Base-by-base conservation (phyloP, 2,888 invertebrate genomes). In the Phyllotreta cruciferae region DNA sequence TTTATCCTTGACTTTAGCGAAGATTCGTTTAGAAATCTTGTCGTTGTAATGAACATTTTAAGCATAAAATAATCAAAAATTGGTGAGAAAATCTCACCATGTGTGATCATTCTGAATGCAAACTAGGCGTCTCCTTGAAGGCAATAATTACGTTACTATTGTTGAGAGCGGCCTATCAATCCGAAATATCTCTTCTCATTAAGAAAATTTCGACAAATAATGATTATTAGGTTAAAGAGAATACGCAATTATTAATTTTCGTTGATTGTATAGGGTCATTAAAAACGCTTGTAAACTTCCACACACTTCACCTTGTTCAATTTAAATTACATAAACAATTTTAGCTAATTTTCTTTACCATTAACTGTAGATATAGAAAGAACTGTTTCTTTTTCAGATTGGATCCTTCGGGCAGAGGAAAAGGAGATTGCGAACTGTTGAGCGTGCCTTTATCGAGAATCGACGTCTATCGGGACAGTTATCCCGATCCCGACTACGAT, bases 341-440 rank as follows among this genome's bases (percentile, higher is more conserved):
- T n/a, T n/a, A n/a, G n/a, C n/a, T n/a, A n/a, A n/a, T n/a, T n/a
- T n/a, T n/a, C n/a, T n/a, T n/a, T n/a, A n/a, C n/a, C n/a, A n/a
- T n/a, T n/a, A n/a, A n/a, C n/a, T n/a, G n/a, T n/a, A n/a, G n/a
- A n/a, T n/a, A n/a, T n/a, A n/a, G n/a, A n/a, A n/a, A n/a, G n/a
- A n/a, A n/a, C n/a, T n/a, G n/a, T n/a, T n/a, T n/a, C n/a, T n/a
- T n/a, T n/a, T n/a, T n/a, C 79, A 88, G 88, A 76, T 79, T 90
- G 75, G 91, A 90, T 78, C 86, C 86, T 0, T 84, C 86, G 0
- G 89, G 89, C 69, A 85, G 88, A 60, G 88, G 88, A 0, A 89
- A 89, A 80, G 91, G 92, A 7, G 87, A 90, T 24, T 93, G 93
- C 75, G 92, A 93, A 79, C 81, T 93, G 58, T 87, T 91, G 70